These are phyloP conservation scores for Lithophane semibrunnea DNA, from an alignment of 2,888 invertebrate species.

Conservation along the genomic window DNA sequence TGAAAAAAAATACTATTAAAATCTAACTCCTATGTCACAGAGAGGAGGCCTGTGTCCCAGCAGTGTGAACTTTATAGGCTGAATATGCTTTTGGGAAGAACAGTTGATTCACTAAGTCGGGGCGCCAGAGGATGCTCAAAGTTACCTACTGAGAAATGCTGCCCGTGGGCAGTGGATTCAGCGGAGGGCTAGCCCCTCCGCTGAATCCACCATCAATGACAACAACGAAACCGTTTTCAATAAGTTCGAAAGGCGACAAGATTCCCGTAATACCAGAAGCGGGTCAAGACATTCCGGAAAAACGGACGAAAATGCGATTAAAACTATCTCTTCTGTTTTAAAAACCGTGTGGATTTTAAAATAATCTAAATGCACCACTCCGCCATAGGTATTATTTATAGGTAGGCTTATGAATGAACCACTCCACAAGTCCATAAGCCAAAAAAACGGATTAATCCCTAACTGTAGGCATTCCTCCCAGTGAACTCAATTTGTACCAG, in stretches of 20 bases:
- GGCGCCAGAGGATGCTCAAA: not conserved
- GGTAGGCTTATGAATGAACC: not conserved
- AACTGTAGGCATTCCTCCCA: not conserved
- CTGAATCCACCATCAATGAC: not conserved
- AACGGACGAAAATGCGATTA: not conserved
- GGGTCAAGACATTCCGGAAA: not conserved
- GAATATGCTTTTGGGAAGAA: not conserved
- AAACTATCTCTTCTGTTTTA: not conserved
- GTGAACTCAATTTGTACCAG: constrained; percentile 8
- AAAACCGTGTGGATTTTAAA: not conserved
- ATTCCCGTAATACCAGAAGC: not conserved
- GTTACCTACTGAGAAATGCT: not conserved
- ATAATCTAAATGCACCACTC: not conserved
- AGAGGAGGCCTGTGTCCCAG: not conserved
- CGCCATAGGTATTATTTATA: not conserved
- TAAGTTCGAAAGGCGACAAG: not conserved
- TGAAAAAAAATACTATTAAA: not conserved
- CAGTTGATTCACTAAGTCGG: not conserved
- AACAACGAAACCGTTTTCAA: not conserved
- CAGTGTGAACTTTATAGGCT: not conserved
- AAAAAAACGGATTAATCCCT: not conserved
- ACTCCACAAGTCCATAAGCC: not conserved
- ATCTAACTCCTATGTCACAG: not conserved
- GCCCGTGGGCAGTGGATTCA: not conserved
- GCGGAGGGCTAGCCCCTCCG: too few species aligned